A percentile compares a stretch with the other conserved stretches of the same genome.
Evolutionary conservation across 1,140 invertebrate species (phyloP).

Genomic region (Meloidogyne chitwoodi): DNA sequence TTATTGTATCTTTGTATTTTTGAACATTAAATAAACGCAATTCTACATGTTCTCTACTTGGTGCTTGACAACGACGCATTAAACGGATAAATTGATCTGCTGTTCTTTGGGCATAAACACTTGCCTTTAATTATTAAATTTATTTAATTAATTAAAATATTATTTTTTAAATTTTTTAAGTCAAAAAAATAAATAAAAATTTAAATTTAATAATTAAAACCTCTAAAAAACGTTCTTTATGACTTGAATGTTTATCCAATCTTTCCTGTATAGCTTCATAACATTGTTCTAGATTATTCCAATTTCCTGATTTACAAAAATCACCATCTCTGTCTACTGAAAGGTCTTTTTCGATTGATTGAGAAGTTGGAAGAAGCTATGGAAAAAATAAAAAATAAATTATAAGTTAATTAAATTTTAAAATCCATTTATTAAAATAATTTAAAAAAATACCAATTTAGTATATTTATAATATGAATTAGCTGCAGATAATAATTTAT

Average conservation of each 20-base stretch:
- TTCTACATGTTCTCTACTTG: constrained; percentile 18
- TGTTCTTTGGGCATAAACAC: constrained; percentile 28
- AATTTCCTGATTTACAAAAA: constrained; percentile 24
- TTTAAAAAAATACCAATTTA: too few species aligned
- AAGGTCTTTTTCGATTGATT: constrained; percentile 27
- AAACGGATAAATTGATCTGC: constrained; percentile 21
- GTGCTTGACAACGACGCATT: constrained; percentile 20
- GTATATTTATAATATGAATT: constrained; percentile 28
- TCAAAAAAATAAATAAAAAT: background rate
- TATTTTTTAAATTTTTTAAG: background rate
- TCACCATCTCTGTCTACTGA: background rate
- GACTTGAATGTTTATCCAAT: constrained; percentile 17
- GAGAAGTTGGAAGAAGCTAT: constrained; percentile 18
- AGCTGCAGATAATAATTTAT: constrained; percentile 11
- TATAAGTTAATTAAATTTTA: too few species aligned
- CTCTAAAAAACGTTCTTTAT: constrained; percentile 28
- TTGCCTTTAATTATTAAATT: constrained; percentile 16
- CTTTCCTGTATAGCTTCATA: constrained; percentile 14
- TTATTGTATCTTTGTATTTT: constrained; percentile 17
- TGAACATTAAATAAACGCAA: constrained; percentile 8
- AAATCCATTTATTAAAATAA: too few species aligned
- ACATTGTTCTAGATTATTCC: background rate
- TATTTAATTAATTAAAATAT: background rate
- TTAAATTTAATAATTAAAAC: background rate
- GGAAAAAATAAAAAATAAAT: background rate